Evolutionary conservation across 2,113 vertebrate genomes (phyloP).

Genomic region (Sporophila hypoxantha): DNA sequence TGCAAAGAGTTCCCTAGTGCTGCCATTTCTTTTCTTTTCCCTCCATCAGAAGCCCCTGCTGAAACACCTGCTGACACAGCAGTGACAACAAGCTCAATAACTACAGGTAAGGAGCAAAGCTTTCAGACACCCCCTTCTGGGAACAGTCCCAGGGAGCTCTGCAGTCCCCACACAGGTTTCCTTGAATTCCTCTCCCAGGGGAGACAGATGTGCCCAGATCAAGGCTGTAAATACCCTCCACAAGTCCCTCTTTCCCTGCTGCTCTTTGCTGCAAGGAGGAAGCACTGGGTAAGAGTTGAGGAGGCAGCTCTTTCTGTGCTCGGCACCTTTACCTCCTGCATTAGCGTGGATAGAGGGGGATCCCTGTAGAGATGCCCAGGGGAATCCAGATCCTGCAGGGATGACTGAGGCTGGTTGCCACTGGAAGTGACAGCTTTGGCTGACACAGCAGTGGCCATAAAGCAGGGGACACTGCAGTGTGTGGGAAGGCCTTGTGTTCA

Average conservation of each 20-base stretch:
- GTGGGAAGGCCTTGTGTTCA: background rate
- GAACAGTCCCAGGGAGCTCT: background rate
- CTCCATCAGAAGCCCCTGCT: accelerated
- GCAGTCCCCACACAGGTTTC: accelerated
- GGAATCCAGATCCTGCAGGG: accelerated
- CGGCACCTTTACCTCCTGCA: no score
- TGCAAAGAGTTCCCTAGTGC: background rate
- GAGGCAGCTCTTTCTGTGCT: background rate
- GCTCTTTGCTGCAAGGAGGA: background rate
- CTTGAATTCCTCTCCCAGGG: accelerated
- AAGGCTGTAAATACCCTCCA: background rate
- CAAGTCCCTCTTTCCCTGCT: background rate
- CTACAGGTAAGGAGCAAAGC: background rate
- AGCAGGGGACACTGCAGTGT: no score
- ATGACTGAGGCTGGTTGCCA: background rate
- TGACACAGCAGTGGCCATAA: background rate
- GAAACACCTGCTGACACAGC: accelerated
- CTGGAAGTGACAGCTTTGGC: background rate
- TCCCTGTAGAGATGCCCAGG: no score
- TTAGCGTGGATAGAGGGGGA: accelerated
- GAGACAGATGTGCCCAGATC: no score
- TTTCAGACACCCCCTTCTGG: background rate
- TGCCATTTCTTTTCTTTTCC: background rate
- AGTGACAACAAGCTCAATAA: accelerated
- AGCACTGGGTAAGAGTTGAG: background rate